A percentile compares a stretch with the other conserved stretches of the same genome.
Conservation (phyloP, 1,140 invertebrate genomes). For the Arion vulgaris region DNA sequence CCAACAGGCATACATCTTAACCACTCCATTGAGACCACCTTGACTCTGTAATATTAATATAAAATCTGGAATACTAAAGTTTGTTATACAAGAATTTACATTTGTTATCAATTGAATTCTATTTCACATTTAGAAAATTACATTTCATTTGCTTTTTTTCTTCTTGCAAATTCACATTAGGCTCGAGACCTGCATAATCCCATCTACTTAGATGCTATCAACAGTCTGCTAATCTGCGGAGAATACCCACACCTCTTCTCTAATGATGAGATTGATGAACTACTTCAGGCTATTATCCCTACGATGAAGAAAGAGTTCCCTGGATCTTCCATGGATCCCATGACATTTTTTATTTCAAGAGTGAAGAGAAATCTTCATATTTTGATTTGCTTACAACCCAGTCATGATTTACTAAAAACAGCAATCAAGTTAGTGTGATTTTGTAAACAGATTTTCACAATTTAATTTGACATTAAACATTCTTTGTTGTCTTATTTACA, state of each 20-base stretch:
- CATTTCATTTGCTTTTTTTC: background rate
- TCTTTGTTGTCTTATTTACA: too few species aligned
- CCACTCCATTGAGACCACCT: too few species aligned
- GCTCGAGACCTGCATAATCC: constrained; percentile 66
- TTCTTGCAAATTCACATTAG: constrained; percentile 42
- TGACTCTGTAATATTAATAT: too few species aligned
- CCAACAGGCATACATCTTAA: too few species aligned
- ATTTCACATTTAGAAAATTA: background rate
- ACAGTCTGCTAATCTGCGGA: constrained; percentile 70
- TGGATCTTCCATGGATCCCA: constrained; percentile 67
- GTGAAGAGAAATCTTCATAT: constrained; percentile 72
- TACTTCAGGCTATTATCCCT: constrained; percentile 70
- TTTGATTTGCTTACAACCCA: constrained; percentile 68
- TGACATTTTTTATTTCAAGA: constrained; percentile 71
- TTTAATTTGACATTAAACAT: too few species aligned
- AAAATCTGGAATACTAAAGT: too few species aligned
- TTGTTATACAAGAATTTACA: too few species aligned
- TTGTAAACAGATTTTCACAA: background rate
- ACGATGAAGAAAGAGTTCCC: constrained; percentile 70
- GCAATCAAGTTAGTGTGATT: constrained; percentile 58
- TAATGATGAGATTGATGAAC: constrained; percentile 72
- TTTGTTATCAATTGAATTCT: too few species aligned
- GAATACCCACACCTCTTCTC: constrained; percentile 72
- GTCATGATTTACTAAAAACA: constrained; percentile 61
- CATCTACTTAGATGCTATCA: constrained; percentile 70